phyloP scores from a whole-genome alignment of 2,888 invertebrate genomes.

The Tipula unca region DNA sequence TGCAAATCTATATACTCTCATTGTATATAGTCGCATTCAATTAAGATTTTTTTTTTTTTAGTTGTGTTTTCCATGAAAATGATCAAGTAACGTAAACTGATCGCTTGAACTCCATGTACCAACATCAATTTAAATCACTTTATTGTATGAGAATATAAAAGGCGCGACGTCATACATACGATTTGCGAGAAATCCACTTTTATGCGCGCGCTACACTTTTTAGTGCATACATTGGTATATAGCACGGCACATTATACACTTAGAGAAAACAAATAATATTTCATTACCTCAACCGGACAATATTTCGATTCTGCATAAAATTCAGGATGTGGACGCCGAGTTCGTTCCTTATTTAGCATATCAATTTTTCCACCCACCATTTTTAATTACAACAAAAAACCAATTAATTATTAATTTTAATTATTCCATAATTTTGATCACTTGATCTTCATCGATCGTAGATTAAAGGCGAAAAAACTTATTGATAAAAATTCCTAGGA shows the following conservation, averaged over 20 bases:
- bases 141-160: background rate
- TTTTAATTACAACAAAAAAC: background rate
- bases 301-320: slow-evolving; percentile 24
- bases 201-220: background rate
- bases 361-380: slow-evolving; percentile 20
- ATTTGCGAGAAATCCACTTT: background rate
- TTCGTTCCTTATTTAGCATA: slow-evolving; percentile 24
- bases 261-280: background rate
- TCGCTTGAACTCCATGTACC: background rate
- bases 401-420: background rate
- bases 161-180: background rate
- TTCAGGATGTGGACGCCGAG: slow-evolving; percentile 26
- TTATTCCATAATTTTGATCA: background rate
- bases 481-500: background rate
- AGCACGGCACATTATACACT: background rate
- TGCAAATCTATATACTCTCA: background rate
- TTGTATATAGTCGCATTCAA: background rate
- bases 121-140: background rate
- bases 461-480: background rate
- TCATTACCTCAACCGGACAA: slow-evolving; percentile 25
- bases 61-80: background rate
- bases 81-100: background rate
- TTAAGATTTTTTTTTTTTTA: background rate
- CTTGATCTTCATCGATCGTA: background rate
- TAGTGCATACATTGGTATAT: no score